Percentiles rank a stretch among this genome's conserved stretches.
Conservation (phyloP, 2,113 vertebrate genomes). For the Aplodontia rufa region DNA sequence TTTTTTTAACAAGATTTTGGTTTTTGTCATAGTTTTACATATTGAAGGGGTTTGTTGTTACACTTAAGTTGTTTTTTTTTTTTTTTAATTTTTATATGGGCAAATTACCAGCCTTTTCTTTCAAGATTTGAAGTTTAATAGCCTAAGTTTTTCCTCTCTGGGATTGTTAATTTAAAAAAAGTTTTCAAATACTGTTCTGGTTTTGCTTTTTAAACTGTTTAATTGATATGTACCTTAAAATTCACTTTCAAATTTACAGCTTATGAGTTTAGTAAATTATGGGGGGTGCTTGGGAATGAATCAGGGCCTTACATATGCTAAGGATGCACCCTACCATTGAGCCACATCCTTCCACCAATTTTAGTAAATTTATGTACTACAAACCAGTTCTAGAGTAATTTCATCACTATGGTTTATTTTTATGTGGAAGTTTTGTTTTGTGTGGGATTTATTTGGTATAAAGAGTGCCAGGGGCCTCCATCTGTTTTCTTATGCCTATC, state of each 20-base stretch:
- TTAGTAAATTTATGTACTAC: neutral
- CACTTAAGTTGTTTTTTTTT: too few relatives aligned
- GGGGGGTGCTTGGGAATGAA: too few relatives aligned
- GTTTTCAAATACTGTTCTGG: neutral
- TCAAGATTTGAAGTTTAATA: neutral
- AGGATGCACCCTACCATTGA: neutral
- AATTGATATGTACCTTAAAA: neutral
- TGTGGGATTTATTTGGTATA: neutral
- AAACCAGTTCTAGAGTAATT: neutral
- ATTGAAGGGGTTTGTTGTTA: too few relatives aligned
- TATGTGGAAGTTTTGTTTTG: neutral
- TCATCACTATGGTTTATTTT: neutral
- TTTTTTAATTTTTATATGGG: neutral
- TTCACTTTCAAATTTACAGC: neutral
- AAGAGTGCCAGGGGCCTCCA: neutral
- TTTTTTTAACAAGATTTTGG: too few relatives aligned
- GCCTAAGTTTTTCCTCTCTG: neutral
- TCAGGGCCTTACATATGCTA: neutral
- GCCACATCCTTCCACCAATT: neutral
- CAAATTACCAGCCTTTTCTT: neutral
- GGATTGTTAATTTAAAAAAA: neutral
- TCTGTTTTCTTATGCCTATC: neutral
- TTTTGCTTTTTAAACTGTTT: neutral
- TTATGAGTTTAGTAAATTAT: neutral
- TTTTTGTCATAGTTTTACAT: too few relatives aligned